phyloP scores from a whole-genome alignment of 2,888 invertebrate species.

The Mythimna albipuncta region DNA sequence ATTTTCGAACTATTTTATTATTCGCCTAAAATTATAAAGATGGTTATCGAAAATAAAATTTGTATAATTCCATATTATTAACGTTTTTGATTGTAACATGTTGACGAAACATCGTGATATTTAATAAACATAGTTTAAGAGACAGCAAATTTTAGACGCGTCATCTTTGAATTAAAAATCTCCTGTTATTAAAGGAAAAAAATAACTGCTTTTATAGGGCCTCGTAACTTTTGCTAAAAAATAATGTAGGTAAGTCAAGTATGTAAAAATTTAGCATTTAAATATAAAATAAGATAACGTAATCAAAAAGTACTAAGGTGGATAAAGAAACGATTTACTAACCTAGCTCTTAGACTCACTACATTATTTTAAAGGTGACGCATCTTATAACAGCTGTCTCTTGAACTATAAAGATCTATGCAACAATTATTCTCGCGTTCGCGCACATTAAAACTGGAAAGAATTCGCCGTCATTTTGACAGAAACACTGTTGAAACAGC shows the following conservation, averaged over 20 bases:
- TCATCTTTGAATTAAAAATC: constrained; percentile 19
- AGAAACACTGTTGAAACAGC: constrained; percentile 2
- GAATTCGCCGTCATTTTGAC: neutral
- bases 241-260: constrained; percentile 34
- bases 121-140: constrained; percentile 45
- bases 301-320: constrained; percentile 44
- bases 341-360: constrained; percentile 40
- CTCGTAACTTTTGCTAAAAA: constrained; percentile 49
- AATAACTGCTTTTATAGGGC: constrained; percentile 26
- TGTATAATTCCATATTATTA: constrained; percentile 67
- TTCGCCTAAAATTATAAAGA: constrained; percentile 66
- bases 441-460: constrained; percentile 33
- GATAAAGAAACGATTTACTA: constrained; percentile 36
- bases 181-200: neutral
- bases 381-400: constrained; percentile 28
- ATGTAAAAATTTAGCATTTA: constrained; percentile 55
- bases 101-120: constrained; percentile 58
- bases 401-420: constrained; percentile 41
- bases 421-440: constrained; percentile 35
- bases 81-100: constrained; percentile 57
- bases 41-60: constrained; percentile 58
- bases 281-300: constrained; percentile 46
- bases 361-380: constrained; percentile 23
- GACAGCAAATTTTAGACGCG: constrained; percentile 13
- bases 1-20: constrained; percentile 10